These are phyloP conservation scores for Nemoura dubitans DNA, from an alignment of 2,888 invertebrate species.

Conservation along the genomic window DNA sequence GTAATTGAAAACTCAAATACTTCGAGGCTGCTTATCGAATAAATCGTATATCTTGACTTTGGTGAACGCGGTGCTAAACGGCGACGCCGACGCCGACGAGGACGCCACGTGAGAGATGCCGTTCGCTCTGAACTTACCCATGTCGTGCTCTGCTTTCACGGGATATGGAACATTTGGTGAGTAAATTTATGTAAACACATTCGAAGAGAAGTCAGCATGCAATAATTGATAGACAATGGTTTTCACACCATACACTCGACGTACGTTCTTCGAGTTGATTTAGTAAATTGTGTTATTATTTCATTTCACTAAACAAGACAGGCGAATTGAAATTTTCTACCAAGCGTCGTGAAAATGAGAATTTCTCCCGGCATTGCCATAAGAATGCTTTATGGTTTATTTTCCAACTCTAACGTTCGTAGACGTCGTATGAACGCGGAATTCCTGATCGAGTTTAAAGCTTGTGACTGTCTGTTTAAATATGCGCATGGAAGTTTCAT, in stretches of 20 bases:
- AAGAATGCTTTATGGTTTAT: not conserved
- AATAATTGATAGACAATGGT: slow-evolving; percentile 19
- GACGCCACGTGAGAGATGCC: slow-evolving; percentile 15
- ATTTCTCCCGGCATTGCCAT: not conserved
- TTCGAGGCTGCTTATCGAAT: not conserved
- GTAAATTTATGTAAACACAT: slow-evolving; percentile 19
- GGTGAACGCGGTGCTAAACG: not conserved
- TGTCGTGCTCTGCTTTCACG: slow-evolving; percentile 8
- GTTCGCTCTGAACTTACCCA: slow-evolving; percentile 15
- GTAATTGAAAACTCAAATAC: not conserved
- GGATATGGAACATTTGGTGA: slow-evolving; percentile 46
- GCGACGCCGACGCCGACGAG: not conserved
- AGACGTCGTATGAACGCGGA: slow-evolving; percentile 18
- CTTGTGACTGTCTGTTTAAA: slow-evolving; percentile 33
- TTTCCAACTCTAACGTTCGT: slow-evolving; percentile 4
- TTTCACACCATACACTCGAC: not conserved
- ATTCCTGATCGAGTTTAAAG: slow-evolving; percentile 34
- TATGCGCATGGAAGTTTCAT: slow-evolving; percentile 39
- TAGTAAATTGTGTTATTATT: slow-evolving; percentile 7
- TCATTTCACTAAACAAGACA: not conserved
- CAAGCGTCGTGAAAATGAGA: not conserved
- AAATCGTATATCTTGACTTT: not conserved
- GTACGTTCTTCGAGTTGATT: not conserved
- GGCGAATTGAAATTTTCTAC: slow-evolving; percentile 2
- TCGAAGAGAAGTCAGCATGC: slow-evolving; percentile 13